phyloP scores from a whole-genome alignment of 2,888 invertebrate species.

The Drosophila planitibia region DNA sequence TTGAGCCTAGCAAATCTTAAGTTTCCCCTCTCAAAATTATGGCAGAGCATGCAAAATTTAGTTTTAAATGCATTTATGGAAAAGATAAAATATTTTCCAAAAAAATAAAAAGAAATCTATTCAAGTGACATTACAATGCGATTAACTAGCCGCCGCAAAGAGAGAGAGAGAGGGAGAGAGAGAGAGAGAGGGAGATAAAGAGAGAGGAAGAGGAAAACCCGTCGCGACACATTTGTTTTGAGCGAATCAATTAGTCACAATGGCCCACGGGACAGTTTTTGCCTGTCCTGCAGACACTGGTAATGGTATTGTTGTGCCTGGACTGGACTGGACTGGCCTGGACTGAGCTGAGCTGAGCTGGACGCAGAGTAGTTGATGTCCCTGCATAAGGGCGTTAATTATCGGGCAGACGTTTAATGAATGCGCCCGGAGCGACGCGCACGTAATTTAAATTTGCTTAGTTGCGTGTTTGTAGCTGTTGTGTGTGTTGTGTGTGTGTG shows the following conservation, averaged over 20 bases:
- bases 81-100: constrained; percentile 1
- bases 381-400: constrained; percentile 74
- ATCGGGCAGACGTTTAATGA: constrained; percentile 75
- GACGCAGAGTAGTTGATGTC: constrained; percentile 24
- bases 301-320: not conserved
- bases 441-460: constrained; percentile 78
- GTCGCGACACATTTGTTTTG: constrained; percentile 56
- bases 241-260: constrained; percentile 77
- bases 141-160: constrained; percentile 72
- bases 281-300: constrained; percentile 21
- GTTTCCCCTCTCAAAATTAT: not conserved
- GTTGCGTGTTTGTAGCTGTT: constrained; percentile 45
- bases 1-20: not conserved
- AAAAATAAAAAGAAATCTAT: constrained; percentile 5
- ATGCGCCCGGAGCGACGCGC: constrained; percentile 71
- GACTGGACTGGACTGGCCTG: constrained; percentile 15
- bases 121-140: constrained; percentile 54
- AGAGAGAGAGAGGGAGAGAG: not conserved
- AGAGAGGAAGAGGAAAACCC: constrained; percentile 10
- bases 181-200: not conserved
- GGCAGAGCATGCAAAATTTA: constrained; percentile 30
- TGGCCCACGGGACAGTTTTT: constrained; percentile 58
- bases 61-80: constrained; percentile 12
- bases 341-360: constrained; percentile 13
- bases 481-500: constrained; percentile 6